These are phyloP conservation scores for Diplogasteroides magnus DNA, from an alignment of 1,140 invertebrate genomes.

Conservation along the genomic window DNA sequence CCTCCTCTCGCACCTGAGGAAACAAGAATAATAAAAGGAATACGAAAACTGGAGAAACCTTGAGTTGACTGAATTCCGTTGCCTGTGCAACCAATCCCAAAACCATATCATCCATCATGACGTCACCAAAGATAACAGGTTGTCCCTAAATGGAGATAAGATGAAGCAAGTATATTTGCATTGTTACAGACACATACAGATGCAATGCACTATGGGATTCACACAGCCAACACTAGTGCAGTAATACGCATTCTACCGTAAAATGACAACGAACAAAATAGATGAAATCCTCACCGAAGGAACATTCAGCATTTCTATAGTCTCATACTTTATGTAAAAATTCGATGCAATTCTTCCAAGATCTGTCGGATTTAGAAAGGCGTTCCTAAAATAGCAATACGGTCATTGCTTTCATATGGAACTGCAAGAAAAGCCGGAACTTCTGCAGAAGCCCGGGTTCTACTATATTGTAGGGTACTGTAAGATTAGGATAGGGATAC, in stretches of 20 bases:
- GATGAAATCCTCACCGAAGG: slow-evolving; percentile 15
- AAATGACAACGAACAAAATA: background rate
- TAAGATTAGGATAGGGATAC: too few species aligned
- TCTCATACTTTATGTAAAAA: slow-evolving; percentile 95
- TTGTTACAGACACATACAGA: background rate
- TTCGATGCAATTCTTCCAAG: slow-evolving; percentile 90
- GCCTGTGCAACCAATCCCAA: slow-evolving; percentile 80
- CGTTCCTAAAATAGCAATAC: slow-evolving; percentile 44
- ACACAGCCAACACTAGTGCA: too few species aligned
- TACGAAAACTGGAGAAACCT: slow-evolving; percentile 62
- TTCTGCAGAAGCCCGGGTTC: background rate
- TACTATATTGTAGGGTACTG: too few species aligned
- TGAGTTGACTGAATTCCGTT: slow-evolving; percentile 91
- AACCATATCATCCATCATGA: slow-evolving; percentile 81
- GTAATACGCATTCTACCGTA: too few species aligned
- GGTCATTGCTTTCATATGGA: slow-evolving; percentile 69
- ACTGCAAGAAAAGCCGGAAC: background rate
- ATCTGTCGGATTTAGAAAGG: slow-evolving; percentile 67
- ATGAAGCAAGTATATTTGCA: slow-evolving; percentile 1
- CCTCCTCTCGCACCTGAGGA: slow-evolving; percentile 79
- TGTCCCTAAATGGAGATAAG: too few species aligned
- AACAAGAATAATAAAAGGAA: slow-evolving; percentile 12
- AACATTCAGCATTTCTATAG: slow-evolving; percentile 81
- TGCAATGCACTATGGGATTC: slow-evolving; percentile 3
- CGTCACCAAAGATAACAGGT: slow-evolving; percentile 60